These are phyloP conservation scores for Virgularia gustaviana DNA, from an alignment of 92 coral and sea anemone species.

Conservation along the genomic window DNA sequence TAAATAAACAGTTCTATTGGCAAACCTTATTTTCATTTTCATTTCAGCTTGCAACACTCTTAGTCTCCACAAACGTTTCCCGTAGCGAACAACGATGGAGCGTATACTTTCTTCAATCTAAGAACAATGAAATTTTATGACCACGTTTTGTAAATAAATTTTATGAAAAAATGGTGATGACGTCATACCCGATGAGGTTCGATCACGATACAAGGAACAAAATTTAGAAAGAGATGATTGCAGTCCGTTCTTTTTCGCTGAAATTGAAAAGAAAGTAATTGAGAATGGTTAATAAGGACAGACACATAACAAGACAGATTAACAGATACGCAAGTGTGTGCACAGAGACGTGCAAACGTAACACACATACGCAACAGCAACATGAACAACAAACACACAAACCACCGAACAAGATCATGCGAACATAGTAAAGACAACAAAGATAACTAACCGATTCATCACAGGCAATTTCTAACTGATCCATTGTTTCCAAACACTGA, in stretches of 20 bases:
- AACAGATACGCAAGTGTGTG: too few relatives aligned
- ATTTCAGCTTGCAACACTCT: conserved; percentile 96
- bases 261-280: background rate
- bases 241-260: conserved; percentile 97
- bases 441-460: conserved; percentile 65
- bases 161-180: background rate
- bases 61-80: conserved; percentile 82
- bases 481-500: conserved; percentile 84
- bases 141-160: background rate
- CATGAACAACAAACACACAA: too few relatives aligned
- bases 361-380: too few relatives aligned
- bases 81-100: conserved; percentile 90
- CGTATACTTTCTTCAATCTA: conserved; percentile 97
- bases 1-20: background rate
- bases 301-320: too few relatives aligned
- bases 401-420: too few relatives aligned
- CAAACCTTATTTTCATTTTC: conserved; percentile 80
- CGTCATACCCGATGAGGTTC: conserved; percentile 86
- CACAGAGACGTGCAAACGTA: too few relatives aligned
- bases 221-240: conserved; percentile 91
- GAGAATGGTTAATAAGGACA: background rate
- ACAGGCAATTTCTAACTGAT: conserved; percentile 82
- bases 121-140: background rate
- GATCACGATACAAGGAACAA: conserved; percentile 91
- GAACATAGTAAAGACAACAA: background rate